These are phyloP conservation scores for Gallinago undulata DNA, from an alignment of 2,113 vertebrate species.

Conservation along the genomic window DNA sequence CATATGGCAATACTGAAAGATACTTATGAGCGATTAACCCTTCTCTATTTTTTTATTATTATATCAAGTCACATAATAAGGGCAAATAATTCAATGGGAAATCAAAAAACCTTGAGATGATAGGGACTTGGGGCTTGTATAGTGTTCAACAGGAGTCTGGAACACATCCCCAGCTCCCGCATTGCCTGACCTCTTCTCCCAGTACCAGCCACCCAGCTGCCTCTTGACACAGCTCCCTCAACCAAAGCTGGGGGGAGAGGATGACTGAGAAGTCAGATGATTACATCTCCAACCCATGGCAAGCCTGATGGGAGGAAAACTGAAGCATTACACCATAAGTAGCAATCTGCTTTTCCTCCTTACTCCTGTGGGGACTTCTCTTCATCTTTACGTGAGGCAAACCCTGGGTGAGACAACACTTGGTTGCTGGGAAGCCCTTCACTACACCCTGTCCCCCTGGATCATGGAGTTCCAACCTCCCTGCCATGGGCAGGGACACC, in stretches of 20 bases:
- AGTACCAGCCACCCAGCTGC: neutral
- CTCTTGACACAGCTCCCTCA: neutral
- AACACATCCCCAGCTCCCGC: neutral
- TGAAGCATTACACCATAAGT: neutral
- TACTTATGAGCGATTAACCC: neutral
- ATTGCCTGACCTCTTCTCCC: neutral
- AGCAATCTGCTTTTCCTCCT: neutral
- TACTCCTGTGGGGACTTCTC: neutral
- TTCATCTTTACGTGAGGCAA: neutral
- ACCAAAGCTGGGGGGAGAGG: neutral
- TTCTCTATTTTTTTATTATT: neutral
- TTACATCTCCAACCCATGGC: neutral
- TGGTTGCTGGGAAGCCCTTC: accelerated
- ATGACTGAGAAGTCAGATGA: neutral
- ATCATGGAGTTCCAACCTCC: neutral
- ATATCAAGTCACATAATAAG: neutral
- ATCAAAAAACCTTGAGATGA: neutral
- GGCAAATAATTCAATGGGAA: neutral
- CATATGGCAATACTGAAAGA: neutral
- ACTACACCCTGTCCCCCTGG: too few relatives aligned
- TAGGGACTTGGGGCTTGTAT: neutral
- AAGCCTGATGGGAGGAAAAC: neutral
- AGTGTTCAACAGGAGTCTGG: neutral
- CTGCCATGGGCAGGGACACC: neutral
- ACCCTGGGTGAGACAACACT: neutral